Conservation (phyloP, 2,797 vertebrate species). For the Danionella dracula region DNA sequence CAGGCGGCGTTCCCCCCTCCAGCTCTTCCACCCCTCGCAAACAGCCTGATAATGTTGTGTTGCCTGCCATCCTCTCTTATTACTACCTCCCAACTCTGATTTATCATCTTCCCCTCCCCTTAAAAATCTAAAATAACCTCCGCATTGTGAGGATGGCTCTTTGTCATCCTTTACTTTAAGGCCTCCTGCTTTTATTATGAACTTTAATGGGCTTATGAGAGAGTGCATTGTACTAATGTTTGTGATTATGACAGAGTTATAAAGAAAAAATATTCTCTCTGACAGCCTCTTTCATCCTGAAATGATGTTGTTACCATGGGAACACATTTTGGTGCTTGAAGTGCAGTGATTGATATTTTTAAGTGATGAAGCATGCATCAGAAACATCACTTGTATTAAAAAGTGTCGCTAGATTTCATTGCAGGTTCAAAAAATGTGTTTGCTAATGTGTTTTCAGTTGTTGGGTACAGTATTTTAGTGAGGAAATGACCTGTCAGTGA, state of each 20-base stretch:
- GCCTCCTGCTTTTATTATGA: slow-evolving; percentile 23
- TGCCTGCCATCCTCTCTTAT: slow-evolving; percentile 34
- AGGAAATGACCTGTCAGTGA: slow-evolving; percentile 23
- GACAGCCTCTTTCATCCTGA: slow-evolving; percentile 6
- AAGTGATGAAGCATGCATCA: neutral
- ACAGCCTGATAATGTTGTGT: slow-evolving; percentile 36
- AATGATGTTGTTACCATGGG: slow-evolving; percentile 5
- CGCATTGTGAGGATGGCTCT: slow-evolving; percentile 14
- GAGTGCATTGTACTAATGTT: slow-evolving; percentile 31
- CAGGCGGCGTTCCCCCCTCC: slow-evolving; percentile 19
- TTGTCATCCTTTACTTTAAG: slow-evolving; percentile 30
- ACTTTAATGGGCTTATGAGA: slow-evolving; percentile 23
- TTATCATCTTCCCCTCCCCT: slow-evolving; percentile 29
- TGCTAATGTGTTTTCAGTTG: slow-evolving; percentile 31
- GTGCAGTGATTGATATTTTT: slow-evolving; percentile 12
- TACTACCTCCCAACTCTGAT: slow-evolving; percentile 31
- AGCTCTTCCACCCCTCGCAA: slow-evolving; percentile 31
- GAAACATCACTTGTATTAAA: neutral
- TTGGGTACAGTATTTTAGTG: slow-evolving; percentile 14
- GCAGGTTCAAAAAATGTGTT: slow-evolving; percentile 1
- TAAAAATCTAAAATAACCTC: slow-evolving; percentile 36
- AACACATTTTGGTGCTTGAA: neutral
- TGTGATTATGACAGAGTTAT: slow-evolving; percentile 31
- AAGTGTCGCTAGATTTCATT: neutral
- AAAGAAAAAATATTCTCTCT: slow-evolving; percentile 18